Evolutionary conservation across 2,797 vertebrate species (phyloP), one percentile per base, ranked within the genome.

Genomic region (Pseudomugil gertrudae): DNA sequence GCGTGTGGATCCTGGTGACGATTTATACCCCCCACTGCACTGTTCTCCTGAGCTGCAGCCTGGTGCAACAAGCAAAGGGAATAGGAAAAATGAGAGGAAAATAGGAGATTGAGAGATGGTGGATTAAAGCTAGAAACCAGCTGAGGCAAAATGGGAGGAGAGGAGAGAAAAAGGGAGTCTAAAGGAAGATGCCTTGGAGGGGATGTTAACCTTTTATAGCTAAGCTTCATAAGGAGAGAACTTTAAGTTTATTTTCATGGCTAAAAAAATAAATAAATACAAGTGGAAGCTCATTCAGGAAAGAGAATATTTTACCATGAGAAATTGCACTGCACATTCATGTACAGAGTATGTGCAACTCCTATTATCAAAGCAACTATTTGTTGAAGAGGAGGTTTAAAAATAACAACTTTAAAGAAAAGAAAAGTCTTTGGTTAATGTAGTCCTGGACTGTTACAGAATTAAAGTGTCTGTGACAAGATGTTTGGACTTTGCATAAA

Each of bases 171-270:
- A 59, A 61, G 38, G 63, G 27, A 59, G 40, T 69, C 36, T 30
- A 68, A 23, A 87, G 72, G 78, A 88, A 71, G 81, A 84, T 87
- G 78, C 87, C 89, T 90, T 55, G 65, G 70, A 87, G 89, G 78
- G 61, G 79, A 19, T 74, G 77, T 90, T 93, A 91, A 92, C 90
- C 89, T 94, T n/a, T 93, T 90, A 61, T 52, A 72, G 79, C 85
- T 76, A 57, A 78, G 80, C 72, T 81, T 86, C 57, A 63, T 80
- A 38, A 79, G 83, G 74, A 81, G 54, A 78, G 63, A 14, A 27
- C 60, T 63, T 58, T 47, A 50, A 48, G 33, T 85, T 78, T 87
- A 77, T 89, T 87, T 90, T 90, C 80, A 61, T 57, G 59, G 50
- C 55, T 3, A 64, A 72, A 80, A n/a, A n/a, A n/a, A n/a, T n/a